Evolutionary conservation across 92 coral and sea anemone genomes (phyloP).

Genomic region (Actinernus sp.): DNA sequence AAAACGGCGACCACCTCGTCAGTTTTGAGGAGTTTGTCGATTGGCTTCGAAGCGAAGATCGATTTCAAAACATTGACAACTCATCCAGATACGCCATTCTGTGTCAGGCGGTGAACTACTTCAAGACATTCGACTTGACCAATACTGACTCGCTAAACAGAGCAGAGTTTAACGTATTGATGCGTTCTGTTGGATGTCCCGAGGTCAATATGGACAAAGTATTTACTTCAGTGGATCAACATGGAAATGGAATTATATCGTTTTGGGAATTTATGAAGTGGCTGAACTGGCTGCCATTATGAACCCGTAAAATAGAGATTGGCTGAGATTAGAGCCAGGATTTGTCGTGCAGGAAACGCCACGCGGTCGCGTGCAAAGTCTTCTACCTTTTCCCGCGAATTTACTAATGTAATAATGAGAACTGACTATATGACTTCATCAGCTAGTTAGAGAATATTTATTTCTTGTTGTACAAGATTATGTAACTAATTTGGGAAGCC

Average conservation of each 20-base stretch:
- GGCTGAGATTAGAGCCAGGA: too few species aligned
- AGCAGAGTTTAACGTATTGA: conserved; percentile 50
- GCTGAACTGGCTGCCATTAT: conserved; percentile 83
- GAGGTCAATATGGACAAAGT: conserved; percentile 29
- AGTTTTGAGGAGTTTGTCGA: conserved; percentile 73
- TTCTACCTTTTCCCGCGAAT: too few species aligned
- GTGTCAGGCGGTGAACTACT: conserved; percentile 55
- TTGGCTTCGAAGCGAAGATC: conserved; percentile 84
- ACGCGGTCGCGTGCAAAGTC: too few species aligned
- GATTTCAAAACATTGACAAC: conserved; percentile 60
- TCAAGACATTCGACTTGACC: conserved; percentile 60
- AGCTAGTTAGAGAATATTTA: too few species aligned
- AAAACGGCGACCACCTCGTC: conserved; percentile 67
- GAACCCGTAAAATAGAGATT: too few species aligned
- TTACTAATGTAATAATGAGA: too few species aligned
- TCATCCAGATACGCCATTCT: conserved; percentile 38
- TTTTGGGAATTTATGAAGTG: conserved; percentile 83
- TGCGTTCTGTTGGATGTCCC: conserved; percentile 59
- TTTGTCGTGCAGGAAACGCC: too few species aligned
- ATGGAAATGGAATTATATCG: conserved; percentile 62
- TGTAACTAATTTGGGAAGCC: too few species aligned
- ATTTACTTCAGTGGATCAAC: conserved; percentile 49
- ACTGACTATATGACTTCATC: too few species aligned
- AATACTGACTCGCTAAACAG: conserved; percentile 48
- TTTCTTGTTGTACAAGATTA: too few species aligned